A percentile compares a stretch with the other conserved stretches of the same genome.
These are phyloP conservation scores for Phymastichus coffea DNA, from an alignment of 1,140 invertebrate species.

Conservation along the genomic window DNA sequence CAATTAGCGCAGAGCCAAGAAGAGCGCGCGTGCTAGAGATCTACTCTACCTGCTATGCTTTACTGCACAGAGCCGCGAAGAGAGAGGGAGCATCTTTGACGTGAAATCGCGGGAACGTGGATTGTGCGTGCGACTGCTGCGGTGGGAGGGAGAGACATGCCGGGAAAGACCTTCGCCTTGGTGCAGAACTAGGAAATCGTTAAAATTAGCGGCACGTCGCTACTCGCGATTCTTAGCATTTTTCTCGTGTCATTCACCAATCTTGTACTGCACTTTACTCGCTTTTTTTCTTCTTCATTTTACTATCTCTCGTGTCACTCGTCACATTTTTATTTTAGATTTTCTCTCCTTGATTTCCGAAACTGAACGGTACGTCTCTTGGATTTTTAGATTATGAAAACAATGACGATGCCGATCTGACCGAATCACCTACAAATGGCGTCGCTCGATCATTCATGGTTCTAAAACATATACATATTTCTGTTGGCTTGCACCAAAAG, in stretches of 20 bases:
- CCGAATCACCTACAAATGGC: no score
- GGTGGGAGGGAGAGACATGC: background rate
- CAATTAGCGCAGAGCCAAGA: slow-evolving; percentile 12
- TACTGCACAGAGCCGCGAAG: background rate
- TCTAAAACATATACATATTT: no score
- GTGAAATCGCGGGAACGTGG: background rate
- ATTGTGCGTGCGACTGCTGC: background rate
- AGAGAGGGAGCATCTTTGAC: background rate
- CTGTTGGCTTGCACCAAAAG: no score
- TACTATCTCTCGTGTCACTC: no score
- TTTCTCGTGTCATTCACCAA: slow-evolving; percentile 3
- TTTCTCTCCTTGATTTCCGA: no score
- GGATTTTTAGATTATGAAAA: no score
- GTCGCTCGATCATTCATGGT: no score
- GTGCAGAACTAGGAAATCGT: slow-evolving; percentile 18
- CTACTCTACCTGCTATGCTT: background rate
- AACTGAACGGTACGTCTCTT: no score
- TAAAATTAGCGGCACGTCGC: slow-evolving; percentile 11
- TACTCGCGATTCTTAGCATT: background rate
- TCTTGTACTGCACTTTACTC: background rate
- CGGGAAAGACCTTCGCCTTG: slow-evolving; percentile 17
- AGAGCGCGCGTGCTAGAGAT: slow-evolving; percentile 10
- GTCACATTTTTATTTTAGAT: no score
- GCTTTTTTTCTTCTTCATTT: no score
- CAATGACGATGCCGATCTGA: no score